phyloP scores from a whole-genome alignment of 2,888 invertebrate species.

The Callosobruchus maculatus region DNA sequence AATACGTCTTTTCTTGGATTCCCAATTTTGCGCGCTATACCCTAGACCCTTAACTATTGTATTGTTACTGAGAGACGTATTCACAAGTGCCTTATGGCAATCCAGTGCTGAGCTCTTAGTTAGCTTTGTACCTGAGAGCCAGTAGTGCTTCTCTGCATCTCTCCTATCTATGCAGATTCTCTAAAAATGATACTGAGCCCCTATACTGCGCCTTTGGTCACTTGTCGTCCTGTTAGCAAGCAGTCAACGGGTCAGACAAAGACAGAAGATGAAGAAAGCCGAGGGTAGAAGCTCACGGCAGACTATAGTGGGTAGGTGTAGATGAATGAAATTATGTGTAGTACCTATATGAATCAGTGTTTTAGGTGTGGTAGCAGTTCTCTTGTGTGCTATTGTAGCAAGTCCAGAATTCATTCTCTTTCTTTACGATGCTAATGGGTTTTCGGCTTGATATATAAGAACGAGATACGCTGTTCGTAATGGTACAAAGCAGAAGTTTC shows the following conservation, averaged over 20 bases:
- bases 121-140: no score
- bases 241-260: slow-evolving; percentile 14
- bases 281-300: slow-evolving; percentile 27
- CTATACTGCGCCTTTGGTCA: not conserved
- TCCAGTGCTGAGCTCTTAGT: no score
- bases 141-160: no score
- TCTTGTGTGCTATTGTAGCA: slow-evolving; percentile 2
- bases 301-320: slow-evolving; percentile 21
- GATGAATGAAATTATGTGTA: slow-evolving; percentile 26
- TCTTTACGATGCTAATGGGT: not conserved
- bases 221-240: not conserved
- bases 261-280: slow-evolving; percentile 9
- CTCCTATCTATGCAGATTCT: no score
- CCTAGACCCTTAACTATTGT: no score
- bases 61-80: no score
- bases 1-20: no score
- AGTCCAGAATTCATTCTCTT: not conserved
- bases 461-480: not conserved
- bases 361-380: slow-evolving; percentile 24
- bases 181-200: not conserved
- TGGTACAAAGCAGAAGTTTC: not conserved
- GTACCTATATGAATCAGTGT: slow-evolving; percentile 24
- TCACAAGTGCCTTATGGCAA: no score
- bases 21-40: no score
- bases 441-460: not conserved